Percentiles rank a stretch among this genome's conserved stretches.
Evolutionary conservation across 2,888 invertebrate species (phyloP).

Genomic region (Carpatolechia fugitivella): DNA sequence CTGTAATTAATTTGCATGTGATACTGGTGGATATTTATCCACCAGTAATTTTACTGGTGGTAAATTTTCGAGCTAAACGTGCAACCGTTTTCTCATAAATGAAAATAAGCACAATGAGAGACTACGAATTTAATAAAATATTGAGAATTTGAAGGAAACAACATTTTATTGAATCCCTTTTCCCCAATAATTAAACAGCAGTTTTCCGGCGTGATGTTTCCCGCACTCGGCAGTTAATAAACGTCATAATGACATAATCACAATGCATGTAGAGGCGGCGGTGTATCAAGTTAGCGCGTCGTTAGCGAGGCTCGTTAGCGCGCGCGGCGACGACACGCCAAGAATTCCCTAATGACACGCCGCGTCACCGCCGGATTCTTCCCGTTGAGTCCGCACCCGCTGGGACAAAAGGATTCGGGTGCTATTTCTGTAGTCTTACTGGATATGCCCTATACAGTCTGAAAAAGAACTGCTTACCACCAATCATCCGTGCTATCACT

Average conservation of each 20-base stretch:
- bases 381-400: neutral
- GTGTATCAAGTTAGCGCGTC: conserved; percentile 73
- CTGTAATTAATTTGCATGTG: neutral
- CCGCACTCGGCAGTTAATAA: conserved; percentile 20
- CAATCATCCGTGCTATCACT: no score
- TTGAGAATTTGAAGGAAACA: no score
- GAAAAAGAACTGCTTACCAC: no score
- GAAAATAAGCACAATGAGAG: no score
- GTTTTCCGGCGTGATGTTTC: conserved; percentile 3
- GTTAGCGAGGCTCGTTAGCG: conserved; percentile 75
- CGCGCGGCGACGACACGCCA: conserved; percentile 70
- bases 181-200: neutral
- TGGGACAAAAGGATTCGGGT: no score
- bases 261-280: conserved; percentile 23
- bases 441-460: no score
- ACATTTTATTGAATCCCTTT: no score
- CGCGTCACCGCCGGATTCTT: conserved; percentile 16
- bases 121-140: no score
- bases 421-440: no score
- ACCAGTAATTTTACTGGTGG: no score
- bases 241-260: conserved; percentile 23
- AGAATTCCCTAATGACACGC: conserved; percentile 75
- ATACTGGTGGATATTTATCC: no score
- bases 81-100: no score
- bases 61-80: neutral